Evolutionary conservation across 92 coral and sea anemone species (phyloP), one percentile per base, ranked within the genome.

Genomic region (Phenganax marumi): DNA sequence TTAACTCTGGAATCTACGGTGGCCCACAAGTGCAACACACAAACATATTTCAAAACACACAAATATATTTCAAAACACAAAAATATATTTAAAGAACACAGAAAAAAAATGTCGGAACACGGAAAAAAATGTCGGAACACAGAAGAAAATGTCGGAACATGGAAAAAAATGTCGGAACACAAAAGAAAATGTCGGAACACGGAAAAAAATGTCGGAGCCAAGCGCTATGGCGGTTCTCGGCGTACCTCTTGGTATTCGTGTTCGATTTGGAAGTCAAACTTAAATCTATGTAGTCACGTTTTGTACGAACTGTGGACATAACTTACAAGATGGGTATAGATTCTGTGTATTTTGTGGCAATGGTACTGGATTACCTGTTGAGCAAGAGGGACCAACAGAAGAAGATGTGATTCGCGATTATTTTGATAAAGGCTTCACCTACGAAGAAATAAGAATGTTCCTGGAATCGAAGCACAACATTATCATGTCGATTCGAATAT

Each of bases 331-430:
- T 56, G 17, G 3, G 22, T 56, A 14, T 21, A 56, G 63, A 21
- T 68, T 68, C 26, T 26, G 73, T n/a, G 73, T 68, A 68, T 68
- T 26, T 26, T 68, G 73, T 68, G 73, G 73, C n/a, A 68, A 68
- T n/a, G 73, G 49, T 68, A 68, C 49, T 47, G 22, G 21, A 8
- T 1, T 58, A 58, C 65, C 65, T 58, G 17, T 19, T 68, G 10
- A 6, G 16, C 21, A 47, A 8, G 73, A 68, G 73, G 52, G 24
- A 26, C 46, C 13, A 26, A 26, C 12, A 19, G 73, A 68, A 16
- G 73, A 23, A 47, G 18, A 26, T 68, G 21, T 68, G n/a, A 23
- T 68, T 68, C 21, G 14, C n/a, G 73, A 68, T 47, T 68, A 68
- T 8, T 68, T 47, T 17, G 26, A 47, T 68, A 68, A 68, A 26